Evolutionary conservation across 2,113 vertebrate genomes (phyloP), one percentile per base, ranked within the genome.

Genomic region (Bubo bubo): DNA sequence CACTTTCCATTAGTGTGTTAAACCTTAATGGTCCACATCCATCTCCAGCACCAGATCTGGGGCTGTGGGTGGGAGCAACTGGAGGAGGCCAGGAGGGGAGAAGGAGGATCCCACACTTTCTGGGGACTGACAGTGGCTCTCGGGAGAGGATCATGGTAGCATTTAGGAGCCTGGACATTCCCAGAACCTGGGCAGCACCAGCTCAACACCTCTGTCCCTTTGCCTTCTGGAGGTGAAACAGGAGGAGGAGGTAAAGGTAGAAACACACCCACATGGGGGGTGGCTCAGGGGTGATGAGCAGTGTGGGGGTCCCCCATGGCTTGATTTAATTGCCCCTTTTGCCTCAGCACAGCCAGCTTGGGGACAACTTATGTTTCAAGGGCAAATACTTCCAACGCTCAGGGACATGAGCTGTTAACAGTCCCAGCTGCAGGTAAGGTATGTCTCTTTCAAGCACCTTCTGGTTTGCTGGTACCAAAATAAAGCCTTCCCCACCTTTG

Each of bases 231-330:
- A 52, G 12, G 26, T 1, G 14, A 93, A 91, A 26, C 20, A 84
- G 72, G n/a, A 84, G 35, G 41, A 77, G 18, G 26, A 79, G 26
- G 30, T 39, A 35, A 72, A 64, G 49, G 60, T 22, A 37, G 60
- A 86, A 73, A 11, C 8, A 21, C 24, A 35, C 4, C 13, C 13
- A 47, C 8, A 11, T 1, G 0, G 0, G 3, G 22, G 50, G 8
- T 62, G 24, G 9, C 15, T 10, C 3, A 8, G 24, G 56, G 47
- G 4, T 35, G 35, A 45, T 27, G 55, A 81, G 47, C 50, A 45
- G 22, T 0, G 0, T 32, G 26, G 20, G 28, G 58, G 10, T 47
- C 56, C 56, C 58, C 20, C 60, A 41, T 0, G 0, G 6, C 27
- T 82, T 45, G 23, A 53, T 92, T 88, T 70, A n/a, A 58, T 58